Percentiles rank a stretch among this genome's conserved stretches.
Conservation (phyloP, 2,113 vertebrate species). For the Callochromis pleurospilus region DNA sequence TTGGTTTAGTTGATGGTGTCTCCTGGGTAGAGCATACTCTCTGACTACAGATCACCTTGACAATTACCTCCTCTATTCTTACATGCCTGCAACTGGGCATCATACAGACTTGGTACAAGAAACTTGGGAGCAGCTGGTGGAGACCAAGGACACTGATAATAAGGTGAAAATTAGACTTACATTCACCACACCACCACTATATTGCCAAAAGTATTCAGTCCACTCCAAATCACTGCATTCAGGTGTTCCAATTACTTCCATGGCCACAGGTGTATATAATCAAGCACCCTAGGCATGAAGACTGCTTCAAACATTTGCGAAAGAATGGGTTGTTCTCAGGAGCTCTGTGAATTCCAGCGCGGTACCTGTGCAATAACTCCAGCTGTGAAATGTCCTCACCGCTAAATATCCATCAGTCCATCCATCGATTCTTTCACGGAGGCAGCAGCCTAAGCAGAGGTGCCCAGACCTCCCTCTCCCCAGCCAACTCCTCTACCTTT, state of each 20-base stretch:
- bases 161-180: neutral
- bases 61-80: neutral
- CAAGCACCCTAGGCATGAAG: neutral
- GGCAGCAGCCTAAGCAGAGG: neutral
- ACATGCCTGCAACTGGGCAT: neutral
- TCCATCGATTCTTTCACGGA: neutral
- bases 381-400: neutral
- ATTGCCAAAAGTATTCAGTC: neutral
- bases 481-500: neutral
- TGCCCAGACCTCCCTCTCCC: neutral
- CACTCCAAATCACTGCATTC: neutral
- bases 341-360: neutral
- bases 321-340: neutral
- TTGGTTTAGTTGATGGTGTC: neutral
- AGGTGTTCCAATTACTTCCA: neutral
- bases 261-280: neutral
- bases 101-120: neutral
- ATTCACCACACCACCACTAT: neutral
- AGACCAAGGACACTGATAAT: neutral
- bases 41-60: neutral
- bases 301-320: neutral
- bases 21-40: neutral
- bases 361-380: neutral
- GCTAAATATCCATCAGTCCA: neutral
- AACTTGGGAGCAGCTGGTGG: neutral